phyloP scores from a whole-genome alignment of 2,888 invertebrate genomes.

The Stratiomys singularior region DNA sequence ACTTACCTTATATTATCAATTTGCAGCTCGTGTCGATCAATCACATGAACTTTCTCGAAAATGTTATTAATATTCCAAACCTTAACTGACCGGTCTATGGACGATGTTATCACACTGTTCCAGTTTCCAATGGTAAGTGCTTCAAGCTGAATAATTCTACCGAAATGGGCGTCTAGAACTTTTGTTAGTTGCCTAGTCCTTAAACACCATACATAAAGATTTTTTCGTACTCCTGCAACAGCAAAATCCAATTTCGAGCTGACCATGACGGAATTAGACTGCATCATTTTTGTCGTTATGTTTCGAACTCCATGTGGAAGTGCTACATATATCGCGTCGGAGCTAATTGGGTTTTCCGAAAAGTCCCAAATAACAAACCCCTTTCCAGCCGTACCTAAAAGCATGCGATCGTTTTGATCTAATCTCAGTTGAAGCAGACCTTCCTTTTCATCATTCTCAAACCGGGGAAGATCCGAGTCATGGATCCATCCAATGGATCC shows the following conservation, averaged over 20 bases:
- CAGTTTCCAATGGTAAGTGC: constrained; percentile 87
- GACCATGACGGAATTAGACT: constrained; percentile 91
- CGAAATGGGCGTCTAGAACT: constrained; percentile 95
- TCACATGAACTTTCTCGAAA: constrained; percentile 95
- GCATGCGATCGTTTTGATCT: constrained; percentile 81
- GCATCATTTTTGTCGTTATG: constrained; percentile 90
- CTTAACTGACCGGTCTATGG: constrained; percentile 97
- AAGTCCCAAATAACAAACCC: constrained; percentile 88
- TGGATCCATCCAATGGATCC: constrained; percentile 69
- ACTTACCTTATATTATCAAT: constrained; percentile 88
- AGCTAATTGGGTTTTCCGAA: constrained; percentile 67
- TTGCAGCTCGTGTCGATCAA: constrained; percentile 93
- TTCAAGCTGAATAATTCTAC: constrained; percentile 91
- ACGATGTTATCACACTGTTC: constrained; percentile 96
- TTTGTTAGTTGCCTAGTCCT: constrained; percentile 85
- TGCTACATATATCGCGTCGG: constrained; percentile 74
- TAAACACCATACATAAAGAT: constrained; percentile 93
- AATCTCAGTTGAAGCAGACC: constrained; percentile 84
- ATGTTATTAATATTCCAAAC: constrained; percentile 99
- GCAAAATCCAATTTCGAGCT: constrained; percentile 91
- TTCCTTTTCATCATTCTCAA: constrained; percentile 78
- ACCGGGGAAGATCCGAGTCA: constrained; percentile 71
- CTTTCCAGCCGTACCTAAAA: constrained; percentile 85
- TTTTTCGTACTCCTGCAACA: constrained; percentile 95
- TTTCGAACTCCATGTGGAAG: constrained; percentile 90